Conservation (phyloP, 2,113 vertebrate species). For the Pygoscelis adeliae region DNA sequence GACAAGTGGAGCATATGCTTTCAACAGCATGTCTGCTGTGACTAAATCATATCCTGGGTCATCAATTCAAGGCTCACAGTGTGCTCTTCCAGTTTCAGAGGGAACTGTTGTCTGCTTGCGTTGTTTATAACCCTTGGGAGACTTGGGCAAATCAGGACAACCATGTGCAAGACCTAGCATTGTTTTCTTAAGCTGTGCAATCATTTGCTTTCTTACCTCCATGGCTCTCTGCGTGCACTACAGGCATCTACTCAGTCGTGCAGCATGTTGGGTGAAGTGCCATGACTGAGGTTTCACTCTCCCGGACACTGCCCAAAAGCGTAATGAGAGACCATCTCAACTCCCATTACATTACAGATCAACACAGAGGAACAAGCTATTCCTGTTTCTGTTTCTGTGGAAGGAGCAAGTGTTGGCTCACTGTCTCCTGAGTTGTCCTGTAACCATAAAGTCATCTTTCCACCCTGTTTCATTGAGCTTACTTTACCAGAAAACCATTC, state of each 20-base stretch:
- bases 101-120: not conserved
- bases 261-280: not conserved
- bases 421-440: not conserved
- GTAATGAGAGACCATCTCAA: not conserved
- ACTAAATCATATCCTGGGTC: slow-evolving; percentile 13
- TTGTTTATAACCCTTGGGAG: slow-evolving; percentile 4
- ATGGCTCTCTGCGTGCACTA: not conserved
- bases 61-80: not conserved
- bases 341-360: not conserved
- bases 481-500: not conserved
- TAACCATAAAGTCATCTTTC: not conserved
- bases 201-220: not conserved
- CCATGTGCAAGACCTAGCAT: not conserved
- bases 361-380: not conserved
- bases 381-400: not conserved
- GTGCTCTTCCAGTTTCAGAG: not conserved
- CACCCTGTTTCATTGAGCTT: not conserved
- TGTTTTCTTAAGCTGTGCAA: not conserved
- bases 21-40: slow-evolving; percentile 11
- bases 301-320: not conserved
- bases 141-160: not conserved
- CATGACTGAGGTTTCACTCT: not conserved
- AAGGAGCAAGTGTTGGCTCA: not conserved
- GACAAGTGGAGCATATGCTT: slow-evolving; percentile 32
- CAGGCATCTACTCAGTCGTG: not conserved